Base-by-base conservation (phyloP, 2,797 vertebrate species). In the Aeoliscus strigatus region DNA sequence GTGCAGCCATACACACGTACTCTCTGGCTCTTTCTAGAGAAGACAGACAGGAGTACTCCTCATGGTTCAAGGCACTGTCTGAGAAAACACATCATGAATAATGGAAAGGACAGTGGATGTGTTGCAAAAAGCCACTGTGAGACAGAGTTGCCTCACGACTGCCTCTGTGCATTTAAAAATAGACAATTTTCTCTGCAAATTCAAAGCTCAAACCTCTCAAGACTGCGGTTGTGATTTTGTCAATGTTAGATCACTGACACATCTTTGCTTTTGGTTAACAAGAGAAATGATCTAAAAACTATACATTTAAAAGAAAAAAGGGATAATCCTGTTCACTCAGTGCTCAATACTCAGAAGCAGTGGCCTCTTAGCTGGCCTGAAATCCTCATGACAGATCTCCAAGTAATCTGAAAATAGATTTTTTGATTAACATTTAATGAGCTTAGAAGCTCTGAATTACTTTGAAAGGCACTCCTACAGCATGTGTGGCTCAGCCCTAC, bases 361-460 rank as follows among this genome's bases (percentile, higher is more conserved):
- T 67, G 66, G 66, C 75, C 76, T 83, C 78, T 57, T 70, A 36
- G 66, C 68, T 80, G 75, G 67, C 73, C 80, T 77, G 50, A 79
- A 87, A 88, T 78, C 82, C 86, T 86, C 85, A 54, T 73, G 86
- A 88, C 77, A 77, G 83, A 87, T 84, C 79, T 85, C 70, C 64
- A 69, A 81, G 75, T 80, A 70, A 87, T 81, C 87, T 86, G 80
- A 82, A 90, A 90, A 90, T 89, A 90, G 88, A 86, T 86, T 87
- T 87, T 86, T 80, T 86, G 85, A 90, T 90, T 84, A 90, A 89
- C 78, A 80, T 86, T 88, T 89, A 89, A 90, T 90, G 87, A 90
- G 86, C 86, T 86, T 55, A 76, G 85, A 86, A 82, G 83, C 85
- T 75, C 70, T 71, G 81, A 78, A 87, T 77, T 64, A 60, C 75